Conservation (phyloP, 2,888 invertebrate species). For the Melieria picta region DNA sequence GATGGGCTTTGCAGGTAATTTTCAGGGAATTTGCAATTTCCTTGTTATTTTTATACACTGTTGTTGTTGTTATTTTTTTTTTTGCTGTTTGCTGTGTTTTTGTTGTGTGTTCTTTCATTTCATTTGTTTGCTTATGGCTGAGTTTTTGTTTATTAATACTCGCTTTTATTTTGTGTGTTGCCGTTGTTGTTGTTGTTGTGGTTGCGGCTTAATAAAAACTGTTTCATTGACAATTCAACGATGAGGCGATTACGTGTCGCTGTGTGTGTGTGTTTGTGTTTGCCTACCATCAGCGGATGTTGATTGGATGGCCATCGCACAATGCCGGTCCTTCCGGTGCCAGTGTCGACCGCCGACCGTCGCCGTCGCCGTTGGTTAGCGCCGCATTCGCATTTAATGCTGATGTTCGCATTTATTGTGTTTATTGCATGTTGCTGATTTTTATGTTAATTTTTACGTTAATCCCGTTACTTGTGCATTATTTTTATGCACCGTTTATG, state of each 20-base stretch:
- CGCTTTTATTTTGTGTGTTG: slow-evolving; percentile 12
- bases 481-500: background rate
- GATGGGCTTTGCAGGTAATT: slow-evolving; percentile 40
- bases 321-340: slow-evolving; percentile 9
- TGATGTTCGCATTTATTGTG: slow-evolving; percentile 1
- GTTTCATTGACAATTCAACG: slow-evolving; percentile 44
- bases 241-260: no score
- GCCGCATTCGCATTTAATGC: slow-evolving; percentile 1
- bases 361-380: background rate
- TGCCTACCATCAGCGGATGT: slow-evolving; percentile 28
- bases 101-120: slow-evolving; percentile 33
- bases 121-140: slow-evolving; percentile 10
- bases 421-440: background rate
- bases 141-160: no score
- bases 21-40: slow-evolving; percentile 33
- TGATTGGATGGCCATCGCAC: slow-evolving; percentile 23
- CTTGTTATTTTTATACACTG: slow-evolving; percentile 35
- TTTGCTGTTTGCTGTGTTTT: slow-evolving; percentile 25
- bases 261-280: slow-evolving; percentile 17
- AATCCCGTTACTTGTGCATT: background rate
- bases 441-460: slow-evolving; percentile 6
- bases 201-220: slow-evolving; percentile 42
- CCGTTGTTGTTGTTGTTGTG: slow-evolving; percentile 32
- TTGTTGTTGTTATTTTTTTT: slow-evolving; percentile 19
- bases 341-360: slow-evolving; percentile 1